Evolutionary conservation across 1,140 invertebrate genomes (phyloP), one percentile per base, ranked within the genome.

Genomic region (Hyles euphorbiae): DNA sequence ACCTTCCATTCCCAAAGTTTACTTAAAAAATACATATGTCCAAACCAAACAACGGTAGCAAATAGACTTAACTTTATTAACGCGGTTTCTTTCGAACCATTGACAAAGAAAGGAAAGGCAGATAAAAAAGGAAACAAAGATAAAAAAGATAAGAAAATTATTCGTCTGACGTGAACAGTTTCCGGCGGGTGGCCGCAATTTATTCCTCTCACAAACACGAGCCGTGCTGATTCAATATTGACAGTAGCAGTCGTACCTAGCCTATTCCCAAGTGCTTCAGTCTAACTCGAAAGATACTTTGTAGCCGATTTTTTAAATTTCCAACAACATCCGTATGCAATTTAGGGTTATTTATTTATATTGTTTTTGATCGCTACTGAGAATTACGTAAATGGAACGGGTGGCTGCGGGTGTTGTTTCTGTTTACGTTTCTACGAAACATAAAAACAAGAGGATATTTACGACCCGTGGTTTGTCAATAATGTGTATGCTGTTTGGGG

Each of bases 151-250:
- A 70, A 76, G 67, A 71, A 76, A 77, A 75, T 76, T 76, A 76
- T 77, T 74, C 68, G 63, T 69, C 70, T 65, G 76, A 72, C 69
- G 68, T 53, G 68, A 78, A 70, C 70, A 67, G 65, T 78, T 76
- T 75, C 68, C 68, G 68, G 58, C 60, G 67, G 67, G 56, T 69
- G 61, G 60, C 63, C 67, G 70, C 74, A 79, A 81, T 82, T 81
- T 79, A 81, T 82, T 81, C 79, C 65, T 65, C 76, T 74, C 74
- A 81, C 76, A 78, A 80, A 80, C 76, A 76, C 69, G 72, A 76
- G 59, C 71, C 65, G 67, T 54, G 70, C 69, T 78, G 74, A 75
- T 82, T 79, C 74, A 84, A 82, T 82, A 84, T 82, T 84, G 79
- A 84, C 74, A 74, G 65, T 67, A 63, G 73, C 67, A 72, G 65